Base-by-base conservation (phyloP, 2,113 vertebrate species). In the Lamprotornis superbus region DNA sequence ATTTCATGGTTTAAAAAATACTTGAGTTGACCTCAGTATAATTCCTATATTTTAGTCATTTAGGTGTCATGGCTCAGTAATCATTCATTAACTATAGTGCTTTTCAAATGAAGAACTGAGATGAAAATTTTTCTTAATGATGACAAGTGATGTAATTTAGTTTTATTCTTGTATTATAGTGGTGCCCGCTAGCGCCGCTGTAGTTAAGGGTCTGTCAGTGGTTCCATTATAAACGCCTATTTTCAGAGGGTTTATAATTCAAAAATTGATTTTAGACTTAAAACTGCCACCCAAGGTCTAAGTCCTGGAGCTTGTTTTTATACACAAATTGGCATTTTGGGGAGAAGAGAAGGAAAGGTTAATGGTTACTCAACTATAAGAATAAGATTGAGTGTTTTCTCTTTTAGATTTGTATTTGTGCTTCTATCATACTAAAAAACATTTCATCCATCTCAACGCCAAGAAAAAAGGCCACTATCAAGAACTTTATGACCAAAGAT, bases 11-110 rank as follows among this genome's bases (percentile, higher is more conserved):
- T 98, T 98, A 97, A 98, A 97, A 98, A 97, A 97, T 97, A 98
- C 95, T 95, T 98, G 92, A 93, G 97, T 94, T 98, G 98, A 98
- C 98, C 98, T 98, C 97, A 86, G 97, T 96, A 82, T 97, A 97
- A 98, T 98, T 98, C 96, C 98, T 97, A 79, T 97, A 97, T 98
- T 98, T 98, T 96, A 98, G 97, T 98, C 98, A 98, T 98, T 98
- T 97, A 94, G 65, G 53, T 98, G 98, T 97, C 98, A 98, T 97
- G 98, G 97, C 97, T 98, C 97, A 98, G 97, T 97, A 97, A 96
- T 97, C 96, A 96, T 97, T 98, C 97, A 98, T 98, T 98, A 98
- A 98, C 96, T 97, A 95, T 95, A 97, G 97, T 96, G 97, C 97
- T 98, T 98, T 97, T 97, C 96, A 96, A 97, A 97, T 97, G 97